Evolutionary conservation across 35 echinoderm and acorn worm species (phyloP).

Genomic region (Lytechinus variegatus): DNA sequence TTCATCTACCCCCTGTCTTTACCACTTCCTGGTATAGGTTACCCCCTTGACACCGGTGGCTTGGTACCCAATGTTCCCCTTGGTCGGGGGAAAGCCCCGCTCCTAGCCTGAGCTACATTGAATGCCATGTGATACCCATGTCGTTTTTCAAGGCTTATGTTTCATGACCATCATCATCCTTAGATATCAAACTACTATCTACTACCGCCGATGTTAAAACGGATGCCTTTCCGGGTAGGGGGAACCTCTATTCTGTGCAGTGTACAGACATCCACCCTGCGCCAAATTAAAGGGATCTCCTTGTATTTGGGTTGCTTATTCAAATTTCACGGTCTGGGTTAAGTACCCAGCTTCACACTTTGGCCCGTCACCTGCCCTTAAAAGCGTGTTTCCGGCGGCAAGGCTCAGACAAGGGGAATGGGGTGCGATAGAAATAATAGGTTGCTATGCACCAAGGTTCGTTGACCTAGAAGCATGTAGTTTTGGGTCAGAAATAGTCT

Average conservation of each 20-base stretch:
- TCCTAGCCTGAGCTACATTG: not conserved
- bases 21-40: not conserved
- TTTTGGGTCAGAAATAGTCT: constrained; percentile 1
- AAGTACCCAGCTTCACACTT: not conserved
- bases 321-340: not conserved
- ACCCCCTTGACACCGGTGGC: not conserved
- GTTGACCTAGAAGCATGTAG: not conserved
- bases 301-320: not conserved
- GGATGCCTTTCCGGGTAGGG: not conserved
- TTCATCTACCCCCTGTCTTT: not conserved
- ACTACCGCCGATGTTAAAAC: not conserved
- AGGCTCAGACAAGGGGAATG: not conserved
- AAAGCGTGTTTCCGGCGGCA: not conserved
- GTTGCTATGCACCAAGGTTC: not conserved
- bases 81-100: not conserved
- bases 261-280: not conserved
- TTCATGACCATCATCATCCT: constrained; percentile 11
- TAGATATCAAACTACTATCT: not conserved
- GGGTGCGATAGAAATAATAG: not conserved
- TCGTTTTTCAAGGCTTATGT: not conserved
- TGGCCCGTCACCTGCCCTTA: not conserved
- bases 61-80: not conserved
- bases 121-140: not conserved
- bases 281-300: not conserved
- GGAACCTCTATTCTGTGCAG: not conserved